phyloP scores from a whole-genome alignment of 2,113 vertebrate genomes.

The Nerophis ophidion region DNA sequence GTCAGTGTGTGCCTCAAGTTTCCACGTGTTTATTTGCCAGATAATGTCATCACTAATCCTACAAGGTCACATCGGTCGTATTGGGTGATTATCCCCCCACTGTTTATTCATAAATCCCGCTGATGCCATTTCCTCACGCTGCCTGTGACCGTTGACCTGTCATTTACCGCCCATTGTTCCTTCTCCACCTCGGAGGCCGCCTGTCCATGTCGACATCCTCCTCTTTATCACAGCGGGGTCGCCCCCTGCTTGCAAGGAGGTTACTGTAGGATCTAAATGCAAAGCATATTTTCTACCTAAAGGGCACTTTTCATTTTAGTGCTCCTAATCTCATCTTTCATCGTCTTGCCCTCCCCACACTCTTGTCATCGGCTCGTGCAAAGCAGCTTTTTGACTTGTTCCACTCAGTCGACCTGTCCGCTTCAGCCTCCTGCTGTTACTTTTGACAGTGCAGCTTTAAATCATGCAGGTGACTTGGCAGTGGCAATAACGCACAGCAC shows the following conservation, averaged over 20 bases:
- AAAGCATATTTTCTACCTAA: slow-evolving; percentile 58
- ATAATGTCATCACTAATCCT: slow-evolving; percentile 62
- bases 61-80: slow-evolving; percentile 65
- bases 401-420: background rate
- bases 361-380: slow-evolving; percentile 16
- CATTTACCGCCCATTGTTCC: slow-evolving; percentile 58
- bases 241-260: slow-evolving; percentile 46
- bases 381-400: background rate
- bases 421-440: slow-evolving; percentile 26
- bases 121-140: slow-evolving; percentile 69
- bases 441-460: slow-evolving; percentile 34
- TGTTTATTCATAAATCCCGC: slow-evolving; percentile 71
- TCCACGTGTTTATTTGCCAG: slow-evolving; percentile 60
- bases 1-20: slow-evolving; percentile 28
- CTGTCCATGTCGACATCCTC: slow-evolving; percentile 42
- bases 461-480: slow-evolving; percentile 41
- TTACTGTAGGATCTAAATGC: slow-evolving; percentile 55
- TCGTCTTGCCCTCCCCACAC: slow-evolving; percentile 7
- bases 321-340: slow-evolving; percentile 29
- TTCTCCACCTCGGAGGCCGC: slow-evolving; percentile 33
- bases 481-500: slow-evolving; percentile 28
- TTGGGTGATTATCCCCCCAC: slow-evolving; percentile 63
- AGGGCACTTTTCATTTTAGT: slow-evolving; percentile 60
- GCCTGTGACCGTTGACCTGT: slow-evolving; percentile 59
- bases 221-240: slow-evolving; percentile 57